Base-by-base conservation (phyloP, 2,113 vertebrate genomes). In the Aegotheles bennettii region DNA sequence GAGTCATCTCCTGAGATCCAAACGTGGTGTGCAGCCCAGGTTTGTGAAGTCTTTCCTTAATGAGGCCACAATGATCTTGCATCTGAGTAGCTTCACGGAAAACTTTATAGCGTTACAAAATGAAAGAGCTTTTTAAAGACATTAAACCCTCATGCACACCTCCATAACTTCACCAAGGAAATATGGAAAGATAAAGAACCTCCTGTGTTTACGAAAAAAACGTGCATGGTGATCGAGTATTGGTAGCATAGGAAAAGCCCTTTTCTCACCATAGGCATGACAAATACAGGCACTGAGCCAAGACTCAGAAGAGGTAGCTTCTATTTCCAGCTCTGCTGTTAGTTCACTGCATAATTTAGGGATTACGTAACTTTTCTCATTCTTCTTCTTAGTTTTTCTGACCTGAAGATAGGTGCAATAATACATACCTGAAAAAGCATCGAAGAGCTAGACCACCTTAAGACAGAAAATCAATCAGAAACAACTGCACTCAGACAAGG, bases 401-500 rank as follows among this genome's bases (percentile, higher is more conserved):
- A 33, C 35, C 54, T 74, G 53, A 74, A 75, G 47, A 42, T 56
- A 40, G 16, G 11, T 85, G 25, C 35, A 54, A 48, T 68, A 68
- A 54, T 25, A 33, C 17, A 29, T 18, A 36, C 42, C 31, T 36
- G 21, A 73, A 69, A 88, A 19, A 31, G 23, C 10, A 48, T 42
- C 51, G 38, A 78, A 81, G 40, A 60, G 13, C 26, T 84, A 61
- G 40, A 42, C 45, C 11, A 74, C 9, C 25, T 29, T 40, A 48
- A 67, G n/a, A 87, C 75, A 94, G 40, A 84, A 93, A 94, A 91
- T 42, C 74, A 89, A 88, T 93, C 84, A 97, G 94, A 95, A 96
- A 88, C 89, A 95, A 95, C 87, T 63, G 20, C 75, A 77, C 85
- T 93, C 88, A 82, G 75, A 92, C 63, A 60, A 87, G 82, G 80